Percentiles rank a stretch among this genome's conserved stretches.
Evolutionary conservation across 1,140 invertebrate species (phyloP).

Genomic region (Caenorhabditis latens): DNA sequence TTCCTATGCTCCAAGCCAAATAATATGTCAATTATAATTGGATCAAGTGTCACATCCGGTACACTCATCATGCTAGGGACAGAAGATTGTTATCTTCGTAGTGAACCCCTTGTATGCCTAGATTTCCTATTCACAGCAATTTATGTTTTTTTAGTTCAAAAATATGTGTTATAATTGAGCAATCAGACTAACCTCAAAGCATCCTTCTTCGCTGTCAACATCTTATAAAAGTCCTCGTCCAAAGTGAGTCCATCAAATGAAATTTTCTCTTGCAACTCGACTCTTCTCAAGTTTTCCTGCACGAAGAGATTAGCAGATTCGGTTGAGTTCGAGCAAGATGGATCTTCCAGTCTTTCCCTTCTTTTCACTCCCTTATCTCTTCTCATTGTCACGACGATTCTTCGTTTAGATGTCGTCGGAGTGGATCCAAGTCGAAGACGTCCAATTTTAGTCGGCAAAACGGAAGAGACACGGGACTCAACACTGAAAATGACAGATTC

Average conservation of each 20-base stretch:
- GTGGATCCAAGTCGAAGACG: background rate
- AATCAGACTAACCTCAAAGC: conserved; percentile 25
- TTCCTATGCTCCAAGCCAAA: too few species aligned
- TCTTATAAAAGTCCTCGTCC: conserved; percentile 36
- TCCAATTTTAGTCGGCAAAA: background rate
- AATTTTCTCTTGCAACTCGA: conserved; percentile 40
- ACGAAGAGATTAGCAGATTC: conserved; percentile 5
- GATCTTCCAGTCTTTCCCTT: conserved; percentile 27
- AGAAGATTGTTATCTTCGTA: too few species aligned
- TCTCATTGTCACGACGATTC: conserved; percentile 24
- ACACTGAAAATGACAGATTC: background rate
- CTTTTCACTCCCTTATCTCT: conserved; percentile 16
- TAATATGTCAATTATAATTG: too few species aligned
- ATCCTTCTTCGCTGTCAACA: conserved; percentile 50
- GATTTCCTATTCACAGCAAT: too few species aligned
- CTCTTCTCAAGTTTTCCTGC: conserved; percentile 19
- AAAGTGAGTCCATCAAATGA: conserved; percentile 51
- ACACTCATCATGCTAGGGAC: too few species aligned
- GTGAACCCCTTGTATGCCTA: too few species aligned
- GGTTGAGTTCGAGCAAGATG: background rate
- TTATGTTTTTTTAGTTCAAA: too few species aligned
- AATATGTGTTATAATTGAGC: too few species aligned
- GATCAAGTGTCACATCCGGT: too few species aligned
- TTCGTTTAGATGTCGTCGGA: background rate
- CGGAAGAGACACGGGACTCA: background rate